phyloP scores from a whole-genome alignment of 2,888 invertebrate genomes.

The Mythimna ferrago region DNA sequence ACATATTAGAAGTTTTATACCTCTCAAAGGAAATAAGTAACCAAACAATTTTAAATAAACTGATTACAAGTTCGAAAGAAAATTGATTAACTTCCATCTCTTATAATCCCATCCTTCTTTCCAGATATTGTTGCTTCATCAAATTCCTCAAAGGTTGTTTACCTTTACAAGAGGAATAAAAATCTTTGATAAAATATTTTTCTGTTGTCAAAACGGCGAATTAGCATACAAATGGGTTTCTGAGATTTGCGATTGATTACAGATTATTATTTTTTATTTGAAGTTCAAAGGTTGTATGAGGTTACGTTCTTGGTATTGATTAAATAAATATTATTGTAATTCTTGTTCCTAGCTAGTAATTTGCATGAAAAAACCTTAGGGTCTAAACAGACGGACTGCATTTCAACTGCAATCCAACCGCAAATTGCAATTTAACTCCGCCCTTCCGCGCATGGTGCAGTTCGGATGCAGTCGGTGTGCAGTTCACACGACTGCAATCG shows the following conservation, averaged over 20 bases:
- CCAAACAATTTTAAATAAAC: conserved; percentile 5
- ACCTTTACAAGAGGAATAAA: conserved; percentile 29
- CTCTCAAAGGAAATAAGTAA: background rate
- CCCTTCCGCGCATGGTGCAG: too few species aligned
- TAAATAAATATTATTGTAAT: conserved; percentile 6
- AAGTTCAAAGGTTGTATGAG: conserved; percentile 15
- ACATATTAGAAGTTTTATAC: too few species aligned
- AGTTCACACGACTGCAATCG: too few species aligned
- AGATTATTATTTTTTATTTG: conserved; percentile 9
- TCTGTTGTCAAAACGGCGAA: conserved; percentile 30
- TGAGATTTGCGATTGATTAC: conserved; percentile 21
- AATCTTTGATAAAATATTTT: conserved; percentile 24
- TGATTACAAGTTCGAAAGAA: conserved; percentile 15
- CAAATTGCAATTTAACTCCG: too few species aligned
- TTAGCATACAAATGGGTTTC: conserved; percentile 50
- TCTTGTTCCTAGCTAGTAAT: conserved; percentile 4
- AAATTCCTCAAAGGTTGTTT: conserved; percentile 33
- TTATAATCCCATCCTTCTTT: conserved; percentile 23
- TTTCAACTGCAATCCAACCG: too few species aligned
- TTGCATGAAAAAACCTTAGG: background rate
- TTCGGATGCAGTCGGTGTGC: too few species aligned
- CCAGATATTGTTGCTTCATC: conserved; percentile 25
- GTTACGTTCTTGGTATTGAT: conserved; percentile 22
- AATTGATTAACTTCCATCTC: conserved; percentile 13
- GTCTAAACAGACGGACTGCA: too few species aligned